Percentiles rank a stretch among this genome's conserved stretches.
Evolutionary conservation across 2,797 vertebrate species (phyloP).

Genomic region (Acomys russatus): DNA sequence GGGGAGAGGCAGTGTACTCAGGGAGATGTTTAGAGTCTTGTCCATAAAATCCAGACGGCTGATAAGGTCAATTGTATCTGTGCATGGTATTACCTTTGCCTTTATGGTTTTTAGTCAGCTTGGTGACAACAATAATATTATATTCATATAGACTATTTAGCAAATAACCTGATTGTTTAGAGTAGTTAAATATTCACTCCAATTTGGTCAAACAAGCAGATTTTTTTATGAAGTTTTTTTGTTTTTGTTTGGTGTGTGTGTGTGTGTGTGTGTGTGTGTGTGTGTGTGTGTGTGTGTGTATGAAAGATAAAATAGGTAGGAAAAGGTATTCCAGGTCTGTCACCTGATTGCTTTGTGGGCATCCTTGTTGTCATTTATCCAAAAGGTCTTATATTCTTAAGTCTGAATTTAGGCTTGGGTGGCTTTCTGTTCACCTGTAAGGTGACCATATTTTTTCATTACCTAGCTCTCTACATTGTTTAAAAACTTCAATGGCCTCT

Average conservation of each 20-base stretch:
- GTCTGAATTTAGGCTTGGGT: too few species aligned
- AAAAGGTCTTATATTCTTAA: too few species aligned
- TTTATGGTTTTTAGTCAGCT: constrained; percentile 49
- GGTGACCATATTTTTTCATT: too few species aligned
- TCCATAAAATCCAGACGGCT: background rate
- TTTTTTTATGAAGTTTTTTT: background rate
- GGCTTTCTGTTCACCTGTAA: too few species aligned
- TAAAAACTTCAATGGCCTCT: too few species aligned
- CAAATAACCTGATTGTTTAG: constrained; percentile 23
- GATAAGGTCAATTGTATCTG: background rate
- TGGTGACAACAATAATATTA: background rate
- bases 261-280: background rate
- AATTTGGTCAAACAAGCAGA: background rate
- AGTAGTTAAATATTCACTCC: background rate
- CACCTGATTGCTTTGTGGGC: too few species aligned
- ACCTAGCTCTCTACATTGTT: too few species aligned
- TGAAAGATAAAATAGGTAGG: background rate
- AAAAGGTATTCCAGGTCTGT: too few species aligned
- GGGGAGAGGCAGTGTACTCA: background rate
- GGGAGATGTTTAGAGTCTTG: constrained; percentile 2
- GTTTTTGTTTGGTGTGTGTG: background rate
- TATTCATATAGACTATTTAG: background rate
- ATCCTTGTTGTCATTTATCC: too few species aligned
- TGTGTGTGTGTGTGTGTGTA: background rate
- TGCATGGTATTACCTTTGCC: constrained; percentile 27